A percentile compares a stretch with the other conserved stretches of the same genome.
Evolutionary conservation across 1,140 invertebrate genomes (phyloP).

Genomic region (Drosophila albomicans): DNA sequence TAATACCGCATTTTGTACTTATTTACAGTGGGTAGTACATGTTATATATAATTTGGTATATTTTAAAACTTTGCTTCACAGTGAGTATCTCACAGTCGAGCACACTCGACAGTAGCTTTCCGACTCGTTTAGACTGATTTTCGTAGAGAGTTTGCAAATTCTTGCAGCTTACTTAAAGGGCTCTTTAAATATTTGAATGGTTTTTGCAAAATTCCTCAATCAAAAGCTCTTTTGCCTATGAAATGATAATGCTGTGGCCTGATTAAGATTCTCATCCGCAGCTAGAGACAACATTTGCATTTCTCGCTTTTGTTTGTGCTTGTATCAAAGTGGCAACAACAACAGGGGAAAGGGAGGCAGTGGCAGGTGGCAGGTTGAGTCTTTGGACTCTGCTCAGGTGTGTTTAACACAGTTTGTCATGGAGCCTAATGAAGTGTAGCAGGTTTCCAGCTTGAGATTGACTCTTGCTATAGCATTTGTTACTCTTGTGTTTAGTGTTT

Average conservation of each 20-base stretch:
- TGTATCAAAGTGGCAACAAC: neutral
- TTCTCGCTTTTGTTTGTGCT: constrained; percentile 13
- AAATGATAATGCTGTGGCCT: constrained; percentile 14
- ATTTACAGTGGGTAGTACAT: too few relatives aligned
- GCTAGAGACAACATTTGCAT: constrained; percentile 15
- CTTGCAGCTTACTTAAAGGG: constrained; percentile 2
- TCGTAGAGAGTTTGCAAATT: neutral
- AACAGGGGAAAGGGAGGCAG: too few relatives aligned
- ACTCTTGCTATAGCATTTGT: constrained; percentile 7
- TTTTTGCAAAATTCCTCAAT: neutral
- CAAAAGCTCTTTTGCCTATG: constrained; percentile 3
- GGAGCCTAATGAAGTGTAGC: constrained; percentile 70
- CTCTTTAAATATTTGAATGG: constrained; percentile 7
- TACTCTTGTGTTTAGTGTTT: constrained; percentile 21
- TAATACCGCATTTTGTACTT: too few relatives aligned
- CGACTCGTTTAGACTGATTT: too few relatives aligned
- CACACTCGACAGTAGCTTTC: too few relatives aligned
- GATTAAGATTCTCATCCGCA: constrained; percentile 17
- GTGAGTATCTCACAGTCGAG: too few relatives aligned
- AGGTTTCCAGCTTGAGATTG: constrained; percentile 24
- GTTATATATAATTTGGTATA: too few relatives aligned
- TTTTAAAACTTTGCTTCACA: too few relatives aligned
- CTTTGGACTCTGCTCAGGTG: constrained; percentile 5
- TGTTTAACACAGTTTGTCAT: constrained; percentile 57
- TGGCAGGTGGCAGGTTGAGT: neutral